Conservation (phyloP, 2,888 invertebrate genomes). For the Coecobrya sp. region DNA sequence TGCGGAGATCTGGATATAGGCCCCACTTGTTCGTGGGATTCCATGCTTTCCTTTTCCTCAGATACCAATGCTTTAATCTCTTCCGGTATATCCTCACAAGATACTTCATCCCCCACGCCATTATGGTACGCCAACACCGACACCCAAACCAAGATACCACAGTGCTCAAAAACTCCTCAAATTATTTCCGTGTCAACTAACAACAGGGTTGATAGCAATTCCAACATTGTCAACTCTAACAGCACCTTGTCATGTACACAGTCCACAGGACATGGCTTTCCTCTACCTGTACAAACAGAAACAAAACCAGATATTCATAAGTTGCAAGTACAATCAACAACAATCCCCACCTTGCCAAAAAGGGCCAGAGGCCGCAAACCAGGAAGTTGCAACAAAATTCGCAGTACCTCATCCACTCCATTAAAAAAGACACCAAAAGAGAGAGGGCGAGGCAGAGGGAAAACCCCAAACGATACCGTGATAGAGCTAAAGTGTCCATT, state of each 20-base stretch:
- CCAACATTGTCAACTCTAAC: not conserved
- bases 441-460: conserved; percentile 67
- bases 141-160: not conserved
- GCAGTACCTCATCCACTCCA: not conserved
- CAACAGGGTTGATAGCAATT: not conserved
- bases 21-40: conserved; percentile 36
- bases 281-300: not conserved
- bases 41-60: conserved; percentile 18
- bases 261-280: not conserved
- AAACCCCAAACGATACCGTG: conserved; percentile 67
- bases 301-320: conserved; percentile 51
- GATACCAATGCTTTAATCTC: conserved; percentile 38
- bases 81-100: conserved; percentile 56
- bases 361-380: conserved; percentile 73
- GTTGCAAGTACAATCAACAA: not conserved
- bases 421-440: conserved; percentile 53
- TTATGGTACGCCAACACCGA: not conserved
- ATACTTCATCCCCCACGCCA: conserved; percentile 5
- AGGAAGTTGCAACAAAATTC: conserved; percentile 72
- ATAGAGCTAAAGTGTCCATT: conserved; percentile 91
- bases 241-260: not conserved
- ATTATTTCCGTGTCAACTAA: not conserved
- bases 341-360: conserved; percentile 65
- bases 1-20: conserved; percentile 57
- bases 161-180: conserved; percentile 54